Base-by-base conservation (phyloP, 2,113 vertebrate genomes). In the Psittacus erithacus region DNA sequence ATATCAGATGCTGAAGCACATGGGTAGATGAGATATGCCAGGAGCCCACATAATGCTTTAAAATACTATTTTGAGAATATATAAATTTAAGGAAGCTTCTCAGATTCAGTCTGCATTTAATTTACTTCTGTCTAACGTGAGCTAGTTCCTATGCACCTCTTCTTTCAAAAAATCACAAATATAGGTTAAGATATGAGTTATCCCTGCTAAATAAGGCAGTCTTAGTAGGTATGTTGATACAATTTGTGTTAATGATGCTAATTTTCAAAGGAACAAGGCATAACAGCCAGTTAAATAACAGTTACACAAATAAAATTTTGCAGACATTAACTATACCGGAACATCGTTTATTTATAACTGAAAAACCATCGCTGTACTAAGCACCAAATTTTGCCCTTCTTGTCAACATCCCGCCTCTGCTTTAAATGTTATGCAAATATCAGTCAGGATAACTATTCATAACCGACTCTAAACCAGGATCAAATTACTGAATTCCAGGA, bases 131-230 rank as follows among this genome's bases (percentile, higher is more conserved):
- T 22, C 14, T 78, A 41, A 49, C 5, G 1, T 28, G 43, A 64
- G 1, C 0, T 12, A 29, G 12, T 24, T 73, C 46, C 41, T 64
- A 50, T 10, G 13, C 2, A 17, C 11, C 63, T 53, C 13, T 18
- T 82, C 4, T 31, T 50, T 64, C 70, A 53, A 31, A 53, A 86
- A 88, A 64, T 47, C 39, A 64, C 2, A 67, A 24, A 20, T 24
- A 33, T 3, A 35, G 23, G 28, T 60, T 43, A 68, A n/a, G 25
- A 13, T 25, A 77, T 1, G 13, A 77, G 7, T 44, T 91, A 44
- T 13, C 23, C 16, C 28, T 60, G 18, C 9, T 86, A 60, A 75
- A 82, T 33, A 49, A 63, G 28, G 33, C 41, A 41, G 20, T 13
- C 27, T 64, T 41, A 46, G 6, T 29, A 77, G 74, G 16, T n/a